Percentiles rank a stretch among this genome's conserved stretches.
Conservation (phyloP, 2,888 invertebrate genomes). For the Bellardia bayeri region DNA sequence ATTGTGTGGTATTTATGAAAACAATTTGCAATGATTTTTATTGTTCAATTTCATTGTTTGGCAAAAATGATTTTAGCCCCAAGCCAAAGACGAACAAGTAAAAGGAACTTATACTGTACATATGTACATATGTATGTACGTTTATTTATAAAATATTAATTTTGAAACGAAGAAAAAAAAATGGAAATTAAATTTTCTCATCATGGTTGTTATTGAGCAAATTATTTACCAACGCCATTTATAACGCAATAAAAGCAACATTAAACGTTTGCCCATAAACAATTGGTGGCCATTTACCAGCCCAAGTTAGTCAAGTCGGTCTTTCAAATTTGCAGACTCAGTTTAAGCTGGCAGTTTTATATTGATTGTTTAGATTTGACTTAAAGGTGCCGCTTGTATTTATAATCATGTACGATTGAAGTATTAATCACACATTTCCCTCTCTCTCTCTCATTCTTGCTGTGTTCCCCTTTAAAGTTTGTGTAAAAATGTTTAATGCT, state of each 20-base stretch:
- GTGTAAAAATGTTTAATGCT: constrained; percentile 20
- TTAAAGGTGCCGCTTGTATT: constrained; percentile 67
- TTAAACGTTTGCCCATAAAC: constrained; percentile 43
- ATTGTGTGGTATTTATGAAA: constrained; percentile 72
- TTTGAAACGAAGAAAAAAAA: constrained; percentile 41
- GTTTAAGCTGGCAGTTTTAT: constrained; percentile 61
- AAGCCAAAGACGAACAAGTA: background rate
- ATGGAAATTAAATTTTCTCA: constrained; percentile 68
- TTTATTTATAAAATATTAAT: constrained; percentile 69
- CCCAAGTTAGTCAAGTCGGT: constrained; percentile 3
- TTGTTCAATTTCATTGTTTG: constrained; percentile 70
- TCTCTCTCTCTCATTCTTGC: background rate
- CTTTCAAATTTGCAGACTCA: constrained; percentile 33
- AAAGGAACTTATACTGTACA: background rate
- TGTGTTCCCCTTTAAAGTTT: background rate
- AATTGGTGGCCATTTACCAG: constrained; percentile 16
- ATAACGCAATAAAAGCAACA: constrained; percentile 60
- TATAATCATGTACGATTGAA: constrained; percentile 53
- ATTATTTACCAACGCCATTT: constrained; percentile 59
- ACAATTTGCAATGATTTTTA: constrained; percentile 74
- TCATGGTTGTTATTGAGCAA: constrained; percentile 53
- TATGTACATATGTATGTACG: background rate
- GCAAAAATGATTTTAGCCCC: constrained; percentile 45
- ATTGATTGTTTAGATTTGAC: constrained; percentile 66
- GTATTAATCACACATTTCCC: constrained; percentile 56